Conservation (phyloP, 2,113 vertebrate species). For the Tachycineta bicolor region DNA sequence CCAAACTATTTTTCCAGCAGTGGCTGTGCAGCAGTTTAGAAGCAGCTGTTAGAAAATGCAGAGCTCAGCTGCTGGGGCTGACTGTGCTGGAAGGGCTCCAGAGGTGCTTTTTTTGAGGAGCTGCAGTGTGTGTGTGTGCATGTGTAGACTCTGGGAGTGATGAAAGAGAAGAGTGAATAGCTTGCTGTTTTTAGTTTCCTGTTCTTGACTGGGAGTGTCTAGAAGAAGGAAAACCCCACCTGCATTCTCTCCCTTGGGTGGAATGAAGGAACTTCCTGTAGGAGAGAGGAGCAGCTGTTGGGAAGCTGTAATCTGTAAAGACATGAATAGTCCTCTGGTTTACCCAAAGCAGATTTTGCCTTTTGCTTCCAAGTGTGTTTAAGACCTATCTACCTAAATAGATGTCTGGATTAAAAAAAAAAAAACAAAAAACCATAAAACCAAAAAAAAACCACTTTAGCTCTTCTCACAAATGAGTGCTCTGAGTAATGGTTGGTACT, state of each 20-base stretch:
- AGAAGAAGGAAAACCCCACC: neutral
- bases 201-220: neutral
- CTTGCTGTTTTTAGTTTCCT: neutral
- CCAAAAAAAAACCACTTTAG: rapidly evolving
- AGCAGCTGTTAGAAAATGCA: neutral
- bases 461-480: neutral
- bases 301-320: neutral
- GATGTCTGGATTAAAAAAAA: neutral
- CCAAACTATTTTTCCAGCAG: neutral
- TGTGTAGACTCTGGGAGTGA: neutral
- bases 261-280: neutral
- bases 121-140: neutral
- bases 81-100: neutral
- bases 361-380: neutral
- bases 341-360: neutral
- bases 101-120: neutral
- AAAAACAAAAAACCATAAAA: no score
- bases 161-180: neutral
- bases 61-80: neutral
- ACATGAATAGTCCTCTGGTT: neutral
- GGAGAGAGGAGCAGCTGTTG: neutral
- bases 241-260: neutral
- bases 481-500: neutral
- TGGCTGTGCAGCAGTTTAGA: neutral
- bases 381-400: neutral